Conservation (phyloP, 2,797 vertebrate species). For the Neosalanx taihuensis region DNA sequence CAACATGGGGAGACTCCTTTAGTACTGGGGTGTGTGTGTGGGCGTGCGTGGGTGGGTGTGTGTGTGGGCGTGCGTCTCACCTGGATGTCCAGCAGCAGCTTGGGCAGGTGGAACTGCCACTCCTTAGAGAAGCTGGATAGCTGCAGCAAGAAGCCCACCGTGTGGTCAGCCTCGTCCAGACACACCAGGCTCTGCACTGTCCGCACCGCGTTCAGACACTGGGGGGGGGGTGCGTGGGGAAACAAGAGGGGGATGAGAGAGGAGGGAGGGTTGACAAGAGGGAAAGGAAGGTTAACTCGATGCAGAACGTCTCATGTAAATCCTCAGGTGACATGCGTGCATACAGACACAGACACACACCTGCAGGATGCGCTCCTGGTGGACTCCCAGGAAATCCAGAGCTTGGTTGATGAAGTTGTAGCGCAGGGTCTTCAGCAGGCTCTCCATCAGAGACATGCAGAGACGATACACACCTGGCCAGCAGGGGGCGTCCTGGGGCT, state of each 20-base stretch:
- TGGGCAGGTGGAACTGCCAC: slow-evolving; percentile 96
- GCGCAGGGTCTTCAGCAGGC: slow-evolving; percentile 92
- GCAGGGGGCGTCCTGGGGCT: slow-evolving; percentile 87
- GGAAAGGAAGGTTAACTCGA: background rate
- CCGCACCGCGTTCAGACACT: slow-evolving; percentile 94
- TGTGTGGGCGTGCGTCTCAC: slow-evolving; percentile 50
- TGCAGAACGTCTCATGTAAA: no score
- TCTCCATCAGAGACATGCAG: slow-evolving; percentile 93
- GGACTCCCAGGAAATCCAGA: slow-evolving; percentile 93
- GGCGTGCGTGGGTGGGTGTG: background rate
- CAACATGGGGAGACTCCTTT: background rate
- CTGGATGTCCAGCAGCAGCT: slow-evolving; percentile 90
- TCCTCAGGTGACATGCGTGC: background rate
- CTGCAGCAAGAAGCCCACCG: slow-evolving; percentile 95
- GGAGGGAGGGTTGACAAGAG: background rate
- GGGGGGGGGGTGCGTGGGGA: background rate
- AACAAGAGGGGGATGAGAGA: background rate
- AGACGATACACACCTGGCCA: slow-evolving; percentile 95
- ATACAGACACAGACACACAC: slow-evolving; percentile 53
- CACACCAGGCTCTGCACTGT: slow-evolving; percentile 92
- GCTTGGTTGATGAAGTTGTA: slow-evolving; percentile 96
- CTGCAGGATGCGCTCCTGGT: slow-evolving; percentile 97
- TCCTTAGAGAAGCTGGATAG: slow-evolving; percentile 94
- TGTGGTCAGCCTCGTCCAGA: slow-evolving; percentile 95
- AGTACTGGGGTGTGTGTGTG: background rate